Evolutionary conservation across 1,140 invertebrate species (phyloP), one percentile per base, ranked within the genome.

Genomic region (Drosophila suzukii): DNA sequence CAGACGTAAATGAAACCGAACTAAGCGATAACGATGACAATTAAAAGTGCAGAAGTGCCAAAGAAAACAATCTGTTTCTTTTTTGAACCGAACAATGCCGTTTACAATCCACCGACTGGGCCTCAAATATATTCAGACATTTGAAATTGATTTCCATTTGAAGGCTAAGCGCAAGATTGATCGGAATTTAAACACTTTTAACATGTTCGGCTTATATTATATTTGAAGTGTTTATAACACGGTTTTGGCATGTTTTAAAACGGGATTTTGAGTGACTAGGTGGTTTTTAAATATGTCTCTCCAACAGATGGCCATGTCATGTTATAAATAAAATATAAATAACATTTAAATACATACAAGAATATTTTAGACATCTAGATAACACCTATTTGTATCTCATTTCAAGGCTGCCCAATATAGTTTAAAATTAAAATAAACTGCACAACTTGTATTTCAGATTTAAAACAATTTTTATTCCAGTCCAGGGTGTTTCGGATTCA

Each of bases 131-230:
- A 62, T 58, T 58, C 36, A 58, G 13, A 43, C 38, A 63, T 34
- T 63, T 39, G 11, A 30, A 46, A 63, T 13, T 36, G 38, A 34
- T 27, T 44, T 46, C 41, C 32, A 43, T 43, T 34, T 17, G 55
- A 65, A 65, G 61, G 61, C 56, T 30, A 61, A 46, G 32, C 7
- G 30, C 12, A 27, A 65, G 61, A 65, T 65, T 61, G 61, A 61
- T 61, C 61, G 61, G 32, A 65, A 46, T 65, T 65, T 36, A 17
- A 61, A 46, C 56, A 65, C 17, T 63, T 32, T 43, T 24, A 63
- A 60, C 60, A 63, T 43, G 30, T 43, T 43, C 12, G 55, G 60
- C 58, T 60, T 63, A 38, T 63, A 56, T 65, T 11, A 13, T 13
- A n/a, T 62, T 61, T 65, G 17, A 63, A 60, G 61, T 63, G 56